A percentile compares a stretch with the other conserved stretches of the same genome.
phyloP scores from a whole-genome alignment of 1,140 invertebrate genomes.

The Agrypnia vestita region DNA sequence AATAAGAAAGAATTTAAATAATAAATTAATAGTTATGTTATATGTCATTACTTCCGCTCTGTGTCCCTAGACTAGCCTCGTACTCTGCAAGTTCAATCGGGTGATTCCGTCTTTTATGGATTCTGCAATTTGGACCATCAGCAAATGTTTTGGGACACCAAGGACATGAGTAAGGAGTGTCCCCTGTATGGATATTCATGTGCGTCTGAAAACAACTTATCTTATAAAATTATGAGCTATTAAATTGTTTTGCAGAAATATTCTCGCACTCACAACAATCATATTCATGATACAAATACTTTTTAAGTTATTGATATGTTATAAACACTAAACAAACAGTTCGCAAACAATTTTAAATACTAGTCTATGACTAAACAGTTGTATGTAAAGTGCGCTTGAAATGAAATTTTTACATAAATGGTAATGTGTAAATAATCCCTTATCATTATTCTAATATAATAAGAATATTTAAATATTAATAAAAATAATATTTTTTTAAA shows the following conservation, averaged over 20 bases:
- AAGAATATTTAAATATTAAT: no score
- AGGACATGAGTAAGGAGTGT: constrained; percentile 50
- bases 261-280: no score
- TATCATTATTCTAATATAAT: no score
- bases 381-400: no score
- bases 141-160: constrained; percentile 56
- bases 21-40: neutral
- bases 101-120: constrained; percentile 57
- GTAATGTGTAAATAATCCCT: no score
- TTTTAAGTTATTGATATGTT: no score
- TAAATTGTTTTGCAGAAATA: neutral
- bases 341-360: no score
- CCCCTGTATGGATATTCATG: constrained; percentile 56
- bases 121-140: constrained; percentile 56
- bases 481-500: no score
- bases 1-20: neutral
- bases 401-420: no score
- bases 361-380: no score
- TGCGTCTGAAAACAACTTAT: constrained; percentile 46
- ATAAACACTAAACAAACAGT: no score
- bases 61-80: constrained; percentile 50
- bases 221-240: neutral
- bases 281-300: no score
- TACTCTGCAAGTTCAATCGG: constrained; percentile 54
- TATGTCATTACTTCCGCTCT: constrained; percentile 6